A percentile compares a stretch with the other conserved stretches of the same genome.
Conservation (phyloP, 2,888 invertebrate species). For the Antheraea yamamai region DNA sequence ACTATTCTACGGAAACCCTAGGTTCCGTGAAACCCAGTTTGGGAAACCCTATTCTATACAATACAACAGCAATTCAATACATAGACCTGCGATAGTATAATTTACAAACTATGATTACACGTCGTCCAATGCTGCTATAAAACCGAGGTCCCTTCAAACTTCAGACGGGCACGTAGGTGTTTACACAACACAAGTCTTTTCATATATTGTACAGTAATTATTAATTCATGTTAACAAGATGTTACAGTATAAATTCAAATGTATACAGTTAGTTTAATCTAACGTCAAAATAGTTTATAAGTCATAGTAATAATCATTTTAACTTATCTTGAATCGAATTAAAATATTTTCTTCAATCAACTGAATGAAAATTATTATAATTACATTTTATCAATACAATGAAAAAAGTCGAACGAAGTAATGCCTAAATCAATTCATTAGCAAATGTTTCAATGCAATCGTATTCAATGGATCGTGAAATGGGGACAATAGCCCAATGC, state of each 20-base stretch:
- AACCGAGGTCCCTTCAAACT: neutral
- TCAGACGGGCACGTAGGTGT: neutral
- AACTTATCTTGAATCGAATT: neutral
- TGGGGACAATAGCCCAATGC: slow-evolving; percentile 12
- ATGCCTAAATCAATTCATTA: slow-evolving; percentile 3
- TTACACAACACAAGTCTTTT: neutral
- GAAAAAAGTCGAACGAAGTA: neutral
- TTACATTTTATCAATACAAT: neutral
- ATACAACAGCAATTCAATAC: neutral
- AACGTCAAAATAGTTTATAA: neutral
- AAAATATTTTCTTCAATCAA: neutral
- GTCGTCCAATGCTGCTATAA: neutral
- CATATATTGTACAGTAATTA: neutral
- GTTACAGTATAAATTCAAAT: neutral
- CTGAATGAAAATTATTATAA: neutral
- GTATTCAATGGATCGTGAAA: slow-evolving; percentile 20
- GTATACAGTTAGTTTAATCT: neutral
- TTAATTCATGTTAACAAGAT: neutral
- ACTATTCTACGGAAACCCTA: too few species aligned
- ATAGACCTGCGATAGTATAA: neutral
- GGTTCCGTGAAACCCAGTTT: too few species aligned
- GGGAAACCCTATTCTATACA: neutral
- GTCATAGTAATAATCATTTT: neutral
- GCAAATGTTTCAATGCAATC: slow-evolving; percentile 9
- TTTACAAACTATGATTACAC: neutral